Base-by-base conservation (phyloP, 2,797 vertebrate genomes). In the Phyllotis vaccarum region DNA sequence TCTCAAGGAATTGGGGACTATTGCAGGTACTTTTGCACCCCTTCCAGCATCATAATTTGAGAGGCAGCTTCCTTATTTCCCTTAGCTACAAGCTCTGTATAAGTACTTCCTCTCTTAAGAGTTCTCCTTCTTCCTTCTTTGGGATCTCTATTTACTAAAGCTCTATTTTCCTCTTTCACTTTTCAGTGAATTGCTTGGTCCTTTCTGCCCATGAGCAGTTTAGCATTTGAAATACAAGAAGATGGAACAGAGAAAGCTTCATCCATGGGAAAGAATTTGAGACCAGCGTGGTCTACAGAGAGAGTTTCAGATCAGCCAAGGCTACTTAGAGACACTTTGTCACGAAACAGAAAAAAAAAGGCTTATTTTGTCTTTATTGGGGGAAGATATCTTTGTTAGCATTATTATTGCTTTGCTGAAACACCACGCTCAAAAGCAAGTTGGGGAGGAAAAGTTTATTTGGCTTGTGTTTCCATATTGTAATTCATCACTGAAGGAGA, bases 221-320 rank as follows among this genome's bases (percentile, higher is more conserved):
- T 76, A 75, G 98, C 95, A 3, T 98, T 98, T 92, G 98, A 98
- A 75, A 93, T 98, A 87, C 79, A 95, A 0, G 97, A 97, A 93
- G 96, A 95, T 29, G 82, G 0, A n/a, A 0, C 60, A 2, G 86
- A 5, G 22, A 90, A n/a, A 12, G 27, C n/a, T 78, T 83, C 76
- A 0, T 74, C 80, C 75, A 24, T 4, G n/a, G 82, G 58, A 64
- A 97, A 90, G 88, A 70, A 34, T 70, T 70, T 70, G 17, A 70
- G 68, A 17, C n/a, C n/a, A 21, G 17, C n/a, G 34, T 37, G 17
- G n/a, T 37, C n/a, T 70, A 37, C 3, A 70, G 68, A 70, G 68
- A 37, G 19, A 21, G n/a, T 70, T 70, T 17, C 17, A 70, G 17
- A 70, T 21, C n/a, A 70, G 17, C n/a, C 34, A 68, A 7, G 16